Conservation (phyloP, 2,888 invertebrate genomes). For the Athalia rosae region DNA sequence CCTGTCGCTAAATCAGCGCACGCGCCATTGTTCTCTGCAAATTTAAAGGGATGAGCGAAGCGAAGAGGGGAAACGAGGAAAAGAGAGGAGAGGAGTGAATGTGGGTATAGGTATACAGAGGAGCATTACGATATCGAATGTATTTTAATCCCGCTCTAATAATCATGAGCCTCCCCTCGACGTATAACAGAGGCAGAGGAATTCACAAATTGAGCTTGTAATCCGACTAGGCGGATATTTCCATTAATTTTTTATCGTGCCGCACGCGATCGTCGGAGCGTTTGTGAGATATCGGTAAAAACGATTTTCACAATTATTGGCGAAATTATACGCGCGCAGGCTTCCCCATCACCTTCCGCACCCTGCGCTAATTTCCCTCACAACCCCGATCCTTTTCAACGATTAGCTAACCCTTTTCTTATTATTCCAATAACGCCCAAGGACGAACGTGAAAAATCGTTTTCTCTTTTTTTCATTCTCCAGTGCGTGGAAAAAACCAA, state of each 20-base stretch:
- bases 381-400: neutral
- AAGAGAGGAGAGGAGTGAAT: too few species aligned
- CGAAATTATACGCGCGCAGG: neutral
- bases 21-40: too few species aligned
- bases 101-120: neutral
- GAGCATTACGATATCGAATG: constrained; percentile 53
- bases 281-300: constrained; percentile 6
- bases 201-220: constrained; percentile 57
- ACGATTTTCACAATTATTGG: neutral
- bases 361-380: too few species aligned
- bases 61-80: neutral
- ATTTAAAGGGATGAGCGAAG: too few species aligned
- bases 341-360: neutral
- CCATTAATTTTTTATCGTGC: constrained; percentile 40
- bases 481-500: too few species aligned
- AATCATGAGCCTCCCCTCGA: constrained; percentile 55
- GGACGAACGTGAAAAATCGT: too few species aligned
- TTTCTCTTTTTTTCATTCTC: too few species aligned
- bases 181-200: constrained; percentile 54
- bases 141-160: constrained; percentile 64
- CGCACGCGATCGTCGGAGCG: neutral
- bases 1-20: too few species aligned
- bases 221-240: constrained; percentile 40
- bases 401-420: neutral
- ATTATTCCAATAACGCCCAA: too few species aligned